Evolutionary conservation across 2,888 invertebrate species (phyloP), one percentile per base, ranked within the genome.

Genomic region (Agapetus fuscipes): DNA sequence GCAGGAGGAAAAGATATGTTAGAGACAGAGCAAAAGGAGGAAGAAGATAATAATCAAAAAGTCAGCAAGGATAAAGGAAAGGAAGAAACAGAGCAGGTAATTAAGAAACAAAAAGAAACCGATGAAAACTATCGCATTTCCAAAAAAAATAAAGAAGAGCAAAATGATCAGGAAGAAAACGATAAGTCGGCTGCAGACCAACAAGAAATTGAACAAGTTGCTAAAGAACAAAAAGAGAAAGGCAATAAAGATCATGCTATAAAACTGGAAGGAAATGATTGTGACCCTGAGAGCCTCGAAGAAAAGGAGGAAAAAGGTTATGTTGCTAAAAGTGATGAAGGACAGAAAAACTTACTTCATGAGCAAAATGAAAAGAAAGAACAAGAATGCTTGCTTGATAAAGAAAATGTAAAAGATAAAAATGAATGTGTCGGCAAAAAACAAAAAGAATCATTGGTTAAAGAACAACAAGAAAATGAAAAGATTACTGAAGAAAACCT

Each of bases 261-360:
- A 9, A 20, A 20, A 20, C n/a, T n/a, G n/a, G n/a, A n/a, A n/a
- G n/a, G n/a, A n/a, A n/a, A n/a, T n/a, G n/a, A n/a, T n/a, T n/a
- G n/a, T n/a, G n/a, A n/a, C n/a, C n/a, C n/a, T n/a, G n/a, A n/a
- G n/a, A n/a, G n/a, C n/a, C n/a, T n/a, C n/a, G 49, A 52, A 44
- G 52, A 50, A 37, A 53, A 48, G 27, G 46, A 51, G 42, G 40
- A 49, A 36, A 37, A 45, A 28, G 43, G 42, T 17, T 56, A 52
- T 39, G 56, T 57, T 30, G 54, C 34, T 9, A 26, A 39, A 28
- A 29, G 41, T 27, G 17, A 52, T 35, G 45, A 46, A 12, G 54
- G 57, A 17, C 64, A 60, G 48, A 61, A 64, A 46, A 17, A 37
- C 3, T 17, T 12, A 6, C 34, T 30, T 14, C 26, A 34, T 20